Conservation (phyloP, 2,113 vertebrate genomes). For the Proteles cristata region DNA sequence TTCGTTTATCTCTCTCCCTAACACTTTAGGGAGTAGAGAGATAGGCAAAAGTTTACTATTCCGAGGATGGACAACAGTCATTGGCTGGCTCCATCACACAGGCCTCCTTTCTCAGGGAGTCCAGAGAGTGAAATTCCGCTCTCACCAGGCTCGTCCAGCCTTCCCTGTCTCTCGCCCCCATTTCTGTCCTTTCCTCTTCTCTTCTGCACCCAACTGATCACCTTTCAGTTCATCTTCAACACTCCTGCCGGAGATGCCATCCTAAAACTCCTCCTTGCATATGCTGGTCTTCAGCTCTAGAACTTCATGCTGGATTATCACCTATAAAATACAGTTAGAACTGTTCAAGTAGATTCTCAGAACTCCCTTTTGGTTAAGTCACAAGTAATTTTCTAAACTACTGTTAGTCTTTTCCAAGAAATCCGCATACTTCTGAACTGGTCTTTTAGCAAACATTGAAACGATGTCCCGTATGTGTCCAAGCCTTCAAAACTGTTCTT, state of each 20-base stretch:
- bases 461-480: neutral
- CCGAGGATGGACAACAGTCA: no score
- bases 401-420: neutral
- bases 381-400: neutral
- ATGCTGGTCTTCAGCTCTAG: no score
- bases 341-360: neutral
- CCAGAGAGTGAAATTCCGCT: neutral
- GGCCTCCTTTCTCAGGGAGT: neutral
- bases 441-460: neutral
- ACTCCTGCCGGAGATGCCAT: neutral
- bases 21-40: neutral
- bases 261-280: neutral
- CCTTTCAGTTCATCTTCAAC: neutral
- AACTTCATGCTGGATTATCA: neutral
- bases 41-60: neutral
- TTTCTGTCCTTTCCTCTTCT: neutral
- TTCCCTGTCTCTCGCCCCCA: neutral
- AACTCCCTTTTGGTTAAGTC: neutral
- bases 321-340: neutral
- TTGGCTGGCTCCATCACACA: accelerated
- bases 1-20: neutral
- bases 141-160: accelerated
- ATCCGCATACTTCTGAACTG: neutral
- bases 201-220: neutral
- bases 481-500: neutral